Evolutionary conservation across 2,797 vertebrate species (phyloP), one percentile per base, ranked within the genome.

Genomic region (Siniperca scherzeri): DNA sequence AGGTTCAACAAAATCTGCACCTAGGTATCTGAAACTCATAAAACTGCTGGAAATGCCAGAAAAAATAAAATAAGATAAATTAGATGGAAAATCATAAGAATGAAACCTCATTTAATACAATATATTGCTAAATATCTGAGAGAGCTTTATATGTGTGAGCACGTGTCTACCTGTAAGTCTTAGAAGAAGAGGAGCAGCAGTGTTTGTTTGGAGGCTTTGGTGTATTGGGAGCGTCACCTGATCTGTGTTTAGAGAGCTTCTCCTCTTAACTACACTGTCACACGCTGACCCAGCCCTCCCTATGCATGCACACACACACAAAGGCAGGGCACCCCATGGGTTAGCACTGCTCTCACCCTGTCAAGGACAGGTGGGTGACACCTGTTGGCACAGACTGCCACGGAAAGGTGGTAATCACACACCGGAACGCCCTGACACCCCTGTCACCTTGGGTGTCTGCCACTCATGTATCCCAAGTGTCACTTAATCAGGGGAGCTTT

Each of bases 391-490:
- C 79, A 21, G 44, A 78, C 61, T 68, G 74, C 74, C 82, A 89
- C n/a, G 82, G 79, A 85, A 89, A 90, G 83, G 87, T 84, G 86
- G 93, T 95, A 94, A 96, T 91, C 87, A 82, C 87, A 95, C 93
- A 94, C 92, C 87, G 38, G 80, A 91, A 83, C 69, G 77, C 85
- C 77, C 74, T 48, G 86, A 87, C 90, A 85, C 73, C 77, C 62
- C 77, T 77, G 88, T 95, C 94, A 94, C 92, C 92, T 93, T 66
- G 85, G 81, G 88, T 90, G 89, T 92, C 85, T 87, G 72, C 83
- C 27, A 70, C 90, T 91, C 89, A 87, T 83, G 86, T 93, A 91
- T 91, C 91, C 90, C 56, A 74, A 83, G 91, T 82, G 92, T 91
- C 94, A 94, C 88, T 90, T 91, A 94, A 92, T 94, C 92, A 90